phyloP scores from a whole-genome alignment of 2,113 vertebrate genomes.

The Nanorana parkeri region DNA sequence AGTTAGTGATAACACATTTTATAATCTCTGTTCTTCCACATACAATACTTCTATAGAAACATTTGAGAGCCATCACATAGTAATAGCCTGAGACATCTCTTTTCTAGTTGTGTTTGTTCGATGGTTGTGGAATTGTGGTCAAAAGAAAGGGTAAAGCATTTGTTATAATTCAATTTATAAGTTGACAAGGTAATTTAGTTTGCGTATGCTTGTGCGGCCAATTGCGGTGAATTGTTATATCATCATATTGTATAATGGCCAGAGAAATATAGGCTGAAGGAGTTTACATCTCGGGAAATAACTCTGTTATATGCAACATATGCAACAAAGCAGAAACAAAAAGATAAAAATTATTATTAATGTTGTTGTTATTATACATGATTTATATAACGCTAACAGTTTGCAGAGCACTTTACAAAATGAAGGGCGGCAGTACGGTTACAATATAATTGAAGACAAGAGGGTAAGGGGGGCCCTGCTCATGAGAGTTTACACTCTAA shows the following conservation, averaged over 20 bases:
- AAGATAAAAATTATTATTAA: too few relatives aligned
- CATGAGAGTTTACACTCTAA: too few relatives aligned
- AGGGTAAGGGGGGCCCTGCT: too few relatives aligned
- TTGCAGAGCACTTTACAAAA: too few relatives aligned
- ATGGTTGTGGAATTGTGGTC: background rate
- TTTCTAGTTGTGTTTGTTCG: conserved; percentile 21
- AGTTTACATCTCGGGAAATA: too few relatives aligned
- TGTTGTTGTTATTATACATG: too few relatives aligned
- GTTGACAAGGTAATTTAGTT: background rate
- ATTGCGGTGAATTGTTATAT: background rate
- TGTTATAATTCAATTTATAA: background rate
- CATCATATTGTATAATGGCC: background rate
- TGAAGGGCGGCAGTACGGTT: too few relatives aligned
- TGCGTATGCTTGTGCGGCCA: background rate
- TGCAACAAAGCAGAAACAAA: too few relatives aligned
- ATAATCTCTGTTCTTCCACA: conserved; percentile 35
- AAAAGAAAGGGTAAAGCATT: background rate
- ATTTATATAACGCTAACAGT: too few relatives aligned
- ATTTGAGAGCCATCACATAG: background rate
- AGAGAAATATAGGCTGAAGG: background rate
- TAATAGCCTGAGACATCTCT: conserved; percentile 13
- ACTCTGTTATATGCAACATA: too few relatives aligned
- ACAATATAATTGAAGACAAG: too few relatives aligned
- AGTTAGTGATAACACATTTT: conserved; percentile 44
- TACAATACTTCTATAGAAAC: conserved; percentile 24